Evolutionary conservation across 2,113 vertebrate species (phyloP).

Genomic region (Siniperca chuatsi): DNA sequence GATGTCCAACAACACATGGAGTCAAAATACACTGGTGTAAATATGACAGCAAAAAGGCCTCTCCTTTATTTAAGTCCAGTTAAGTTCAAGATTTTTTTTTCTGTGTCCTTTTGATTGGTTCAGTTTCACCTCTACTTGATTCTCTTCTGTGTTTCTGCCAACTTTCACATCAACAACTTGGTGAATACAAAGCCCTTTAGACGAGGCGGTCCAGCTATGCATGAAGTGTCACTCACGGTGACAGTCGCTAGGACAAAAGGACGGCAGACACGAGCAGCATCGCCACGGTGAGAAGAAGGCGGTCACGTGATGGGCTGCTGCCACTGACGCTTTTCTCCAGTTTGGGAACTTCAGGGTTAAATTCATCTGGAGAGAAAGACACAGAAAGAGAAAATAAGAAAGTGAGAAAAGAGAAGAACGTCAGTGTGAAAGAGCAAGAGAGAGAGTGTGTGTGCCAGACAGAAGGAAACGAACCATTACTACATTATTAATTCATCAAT

Average conservation of each 20-base stretch:
- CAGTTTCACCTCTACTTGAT: conserved; percentile 28
- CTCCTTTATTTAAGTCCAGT: conserved; percentile 64
- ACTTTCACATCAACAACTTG: conserved; percentile 44
- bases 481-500: conserved; percentile 73
- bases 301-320: conserved; percentile 94
- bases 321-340: conserved; percentile 98
- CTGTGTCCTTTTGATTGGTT: conserved; percentile 34
- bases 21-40: conserved; percentile 55
- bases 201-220: conserved; percentile 65
- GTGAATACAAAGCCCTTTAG: conserved; percentile 69
- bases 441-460: conserved; percentile 21
- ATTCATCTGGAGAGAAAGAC: conserved; percentile 86
- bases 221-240: conserved; percentile 25
- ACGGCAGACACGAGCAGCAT: conserved; percentile 88
- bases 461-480: conserved; percentile 64
- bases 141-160: conserved; percentile 19
- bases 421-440: not conserved
- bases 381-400: conserved; percentile 2
- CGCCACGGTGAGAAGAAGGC: conserved; percentile 91
- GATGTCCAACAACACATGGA: conserved; percentile 56
- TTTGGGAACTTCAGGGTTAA: conserved; percentile 93
- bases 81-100: conserved; percentile 45
- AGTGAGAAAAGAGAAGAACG: conserved; percentile 28
- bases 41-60: conserved; percentile 76
- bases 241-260: conserved; percentile 90